Conservation (phyloP, 2,888 invertebrate species). For the Sphinx pinastri region DNA sequence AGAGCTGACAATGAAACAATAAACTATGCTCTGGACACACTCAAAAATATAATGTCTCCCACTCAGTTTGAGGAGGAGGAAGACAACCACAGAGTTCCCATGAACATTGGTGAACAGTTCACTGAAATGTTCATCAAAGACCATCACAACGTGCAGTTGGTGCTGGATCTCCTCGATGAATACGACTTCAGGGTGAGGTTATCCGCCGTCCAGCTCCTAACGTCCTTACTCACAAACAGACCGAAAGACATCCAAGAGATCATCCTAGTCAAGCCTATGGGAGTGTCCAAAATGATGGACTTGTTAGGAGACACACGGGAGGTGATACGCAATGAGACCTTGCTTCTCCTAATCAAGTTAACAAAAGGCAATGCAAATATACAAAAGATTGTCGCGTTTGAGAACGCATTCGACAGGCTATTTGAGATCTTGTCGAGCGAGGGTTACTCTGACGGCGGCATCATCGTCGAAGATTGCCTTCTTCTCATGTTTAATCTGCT, state of each 20-base stretch:
- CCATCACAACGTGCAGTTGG: conserved; percentile 90
- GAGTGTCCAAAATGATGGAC: conserved; percentile 98
- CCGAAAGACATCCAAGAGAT: conserved; percentile 95
- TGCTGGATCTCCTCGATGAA: conserved; percentile 94
- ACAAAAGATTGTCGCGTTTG: conserved; percentile 99
- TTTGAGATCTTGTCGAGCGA: conserved; percentile 97
- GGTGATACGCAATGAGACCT: conserved; percentile 96
- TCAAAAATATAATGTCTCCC: conserved; percentile 94
- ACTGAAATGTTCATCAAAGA: conserved; percentile 98
- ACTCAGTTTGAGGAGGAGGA: conserved; percentile 93
- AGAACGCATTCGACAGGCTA: conserved; percentile 98
- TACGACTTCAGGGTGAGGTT: conserved; percentile 97
- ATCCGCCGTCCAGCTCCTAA: conserved; percentile 94
- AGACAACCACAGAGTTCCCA: conserved; percentile 85
- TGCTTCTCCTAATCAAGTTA: conserved; percentile 94
- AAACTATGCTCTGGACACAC: conserved; percentile 95
- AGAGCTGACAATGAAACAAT: conserved; percentile 95
- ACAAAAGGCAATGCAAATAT: conserved; percentile 98
- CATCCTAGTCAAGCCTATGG: conserved; percentile 96
- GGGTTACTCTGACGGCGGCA: conserved; percentile 97
- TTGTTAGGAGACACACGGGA: conserved; percentile 96
- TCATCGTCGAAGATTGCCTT: conserved; percentile 99
- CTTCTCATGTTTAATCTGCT: conserved; percentile 96
- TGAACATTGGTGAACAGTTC: conserved; percentile 95
- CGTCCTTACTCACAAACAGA: conserved; percentile 93